Base-by-base conservation (phyloP, 2,113 vertebrate species). In the Hassar affinis region DNA sequence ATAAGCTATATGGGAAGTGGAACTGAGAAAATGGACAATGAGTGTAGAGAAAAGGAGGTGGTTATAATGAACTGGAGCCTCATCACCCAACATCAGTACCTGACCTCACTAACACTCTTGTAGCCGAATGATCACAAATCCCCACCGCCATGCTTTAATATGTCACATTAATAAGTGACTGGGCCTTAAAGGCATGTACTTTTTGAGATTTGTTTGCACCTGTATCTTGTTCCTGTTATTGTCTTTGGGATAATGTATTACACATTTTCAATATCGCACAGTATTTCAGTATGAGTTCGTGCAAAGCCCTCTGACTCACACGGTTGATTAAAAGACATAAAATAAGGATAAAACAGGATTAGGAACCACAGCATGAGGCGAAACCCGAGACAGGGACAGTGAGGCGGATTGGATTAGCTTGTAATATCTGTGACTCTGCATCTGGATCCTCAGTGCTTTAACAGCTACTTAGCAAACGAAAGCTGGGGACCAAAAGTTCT, bases 301-400 rank as follows among this genome's bases (percentile, higher is more conserved):
- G 25, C 69, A 66, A 51, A 57, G 75, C 59, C 51, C 49, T 33
- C 17, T 33, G 79, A 71, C 12, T 47, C 68, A 78, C 45, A 66
- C 81, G 66, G 87, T 88, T 88, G 88, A 78, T 88, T 88, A 12
- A 75, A 85, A 78, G 75, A 1, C 82, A 82, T 61, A 80, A 78
- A 75, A 38, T 76, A 61, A 25, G 56, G 84, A 89, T 90, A 88
- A 93, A 92, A 85, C 20, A 90, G 90, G 88, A 83, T 90, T 90
- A 89, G 86, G 88, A 84, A 88, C 74, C 86, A 86, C 86, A 88
- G 88, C 87, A 81, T 86, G 78, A 82, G 59, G 81, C 30, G 61
- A 78, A 87, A 78, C 38, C n/a, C 61, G 12, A 84, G 82, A 78
- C 45, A 83, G 47, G 47, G 57, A 76, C 85, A 75, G 78, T 56